These are phyloP conservation scores for Torymus texanus DNA, from an alignment of 2,888 invertebrate species.

Conservation along the genomic window DNA sequence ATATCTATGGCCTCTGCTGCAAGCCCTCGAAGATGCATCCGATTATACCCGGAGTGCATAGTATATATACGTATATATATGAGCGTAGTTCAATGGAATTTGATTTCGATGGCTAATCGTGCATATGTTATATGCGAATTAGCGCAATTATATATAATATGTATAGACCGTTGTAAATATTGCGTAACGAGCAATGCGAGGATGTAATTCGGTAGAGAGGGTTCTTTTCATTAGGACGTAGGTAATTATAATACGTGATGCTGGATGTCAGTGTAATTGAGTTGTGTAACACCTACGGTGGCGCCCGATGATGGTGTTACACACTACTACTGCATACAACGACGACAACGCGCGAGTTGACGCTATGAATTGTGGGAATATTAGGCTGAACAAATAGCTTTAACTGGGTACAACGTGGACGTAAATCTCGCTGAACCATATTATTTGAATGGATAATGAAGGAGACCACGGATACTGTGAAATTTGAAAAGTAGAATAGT, in stretches of 20 bases:
- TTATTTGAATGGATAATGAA: too few relatives aligned
- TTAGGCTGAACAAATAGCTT: too few relatives aligned
- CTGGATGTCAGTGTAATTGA: neutral
- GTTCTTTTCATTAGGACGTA: slow-evolving; percentile 18
- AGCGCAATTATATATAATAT: too few relatives aligned
- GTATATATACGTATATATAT: neutral
- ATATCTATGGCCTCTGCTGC: slow-evolving; percentile 25
- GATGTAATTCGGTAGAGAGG: slow-evolving; percentile 30
- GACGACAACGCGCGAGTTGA: too few relatives aligned
- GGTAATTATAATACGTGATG: neutral
- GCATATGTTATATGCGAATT: too few relatives aligned
- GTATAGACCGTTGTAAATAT: slow-evolving; percentile 14
- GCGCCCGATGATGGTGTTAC: neutral
- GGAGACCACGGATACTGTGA: too few relatives aligned
- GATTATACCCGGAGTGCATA: slow-evolving; percentile 15
- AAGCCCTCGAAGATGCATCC: slow-evolving; percentile 12
- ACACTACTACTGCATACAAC: too few relatives aligned
- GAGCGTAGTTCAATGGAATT: slow-evolving; percentile 30
- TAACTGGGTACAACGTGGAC: too few relatives aligned
- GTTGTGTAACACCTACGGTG: neutral
- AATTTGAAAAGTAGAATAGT: too few relatives aligned
- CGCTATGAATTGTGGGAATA: too few relatives aligned
- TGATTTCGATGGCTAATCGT: slow-evolving; percentile 15
- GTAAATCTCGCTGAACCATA: too few relatives aligned
- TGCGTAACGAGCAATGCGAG: slow-evolving; percentile 23